A percentile compares a stretch with the other conserved stretches of the same genome.
Evolutionary conservation across 2,888 invertebrate genomes (phyloP).

Genomic region (Conus canariensis): DNA sequence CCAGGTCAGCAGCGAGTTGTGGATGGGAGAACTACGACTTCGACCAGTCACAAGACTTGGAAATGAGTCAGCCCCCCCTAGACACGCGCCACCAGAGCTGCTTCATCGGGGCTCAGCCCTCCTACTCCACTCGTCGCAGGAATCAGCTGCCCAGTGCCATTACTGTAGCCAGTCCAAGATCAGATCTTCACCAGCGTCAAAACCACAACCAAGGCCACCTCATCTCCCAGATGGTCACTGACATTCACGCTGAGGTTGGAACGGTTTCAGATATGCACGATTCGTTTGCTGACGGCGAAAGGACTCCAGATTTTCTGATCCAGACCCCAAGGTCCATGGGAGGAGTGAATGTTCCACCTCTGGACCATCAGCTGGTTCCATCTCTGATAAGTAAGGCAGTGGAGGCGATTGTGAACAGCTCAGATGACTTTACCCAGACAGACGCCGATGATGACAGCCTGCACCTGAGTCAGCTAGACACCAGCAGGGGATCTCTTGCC

Average conservation of each 20-base stretch:
- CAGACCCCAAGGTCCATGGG: background rate
- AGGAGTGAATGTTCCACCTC: constrained; percentile 20
- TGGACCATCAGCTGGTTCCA: background rate
- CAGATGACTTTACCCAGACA: constrained; percentile 69
- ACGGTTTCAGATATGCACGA: background rate
- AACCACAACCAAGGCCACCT: background rate
- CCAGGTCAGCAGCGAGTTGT: background rate
- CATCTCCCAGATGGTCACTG: background rate
- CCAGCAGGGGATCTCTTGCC: constrained; percentile 20
- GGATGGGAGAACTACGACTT: background rate
- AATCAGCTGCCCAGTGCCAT: background rate
- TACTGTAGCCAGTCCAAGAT: constrained; percentile 18
- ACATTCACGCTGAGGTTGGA: background rate
- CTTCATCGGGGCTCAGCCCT: background rate
- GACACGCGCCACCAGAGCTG: constrained; percentile 24
- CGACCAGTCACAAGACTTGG: background rate
- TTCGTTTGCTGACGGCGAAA: background rate
- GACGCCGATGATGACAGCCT: constrained; percentile 52
- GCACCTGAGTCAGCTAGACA: constrained; percentile 27
- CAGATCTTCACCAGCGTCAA: background rate
- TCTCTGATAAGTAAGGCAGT: constrained; percentile 53
- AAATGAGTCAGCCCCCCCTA: background rate
- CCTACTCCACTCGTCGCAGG: background rate
- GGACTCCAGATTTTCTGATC: constrained; percentile 14
- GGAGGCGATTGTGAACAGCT: constrained; percentile 56